These are phyloP conservation scores for Tetheella fluctuosa DNA, from an alignment of 2,888 invertebrate genomes.

Conservation along the genomic window DNA sequence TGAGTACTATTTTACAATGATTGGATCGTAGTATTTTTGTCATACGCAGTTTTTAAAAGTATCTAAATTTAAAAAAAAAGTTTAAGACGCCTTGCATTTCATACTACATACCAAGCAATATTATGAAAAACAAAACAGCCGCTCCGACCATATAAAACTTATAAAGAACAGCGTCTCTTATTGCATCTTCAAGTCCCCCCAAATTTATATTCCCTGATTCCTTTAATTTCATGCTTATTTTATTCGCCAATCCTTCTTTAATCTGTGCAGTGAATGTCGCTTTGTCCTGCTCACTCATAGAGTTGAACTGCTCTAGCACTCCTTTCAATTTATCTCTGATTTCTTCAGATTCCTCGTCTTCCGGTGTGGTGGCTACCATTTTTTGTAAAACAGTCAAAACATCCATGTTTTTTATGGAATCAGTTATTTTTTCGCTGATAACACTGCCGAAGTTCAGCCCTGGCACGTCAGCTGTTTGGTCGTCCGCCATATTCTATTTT, in stretches of 20 bases:
- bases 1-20: too few relatives aligned
- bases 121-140: conserved; percentile 55
- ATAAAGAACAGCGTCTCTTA: conserved; percentile 55
- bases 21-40: too few relatives aligned
- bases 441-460: conserved; percentile 52
- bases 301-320: conserved; percentile 55
- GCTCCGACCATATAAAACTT: conserved; percentile 57
- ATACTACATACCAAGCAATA: conserved; percentile 57
- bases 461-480: conserved; percentile 26
- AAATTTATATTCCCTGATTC: conserved; percentile 54
- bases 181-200: conserved; percentile 58
- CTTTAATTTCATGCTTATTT: conserved; percentile 53
- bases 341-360: conserved; percentile 62
- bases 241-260: conserved; percentile 60
- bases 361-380: conserved; percentile 55
- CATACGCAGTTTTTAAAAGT: background rate
- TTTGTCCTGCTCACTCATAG: conserved; percentile 62
- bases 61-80: too few relatives aligned
- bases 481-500: conserved; percentile 51
- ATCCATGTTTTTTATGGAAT: conserved; percentile 67
- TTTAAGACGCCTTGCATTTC: background rate
- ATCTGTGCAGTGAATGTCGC: conserved; percentile 60
- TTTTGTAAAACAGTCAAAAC: conserved; percentile 61
- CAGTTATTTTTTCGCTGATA: conserved; percentile 59
- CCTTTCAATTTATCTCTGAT: conserved; percentile 57